These are phyloP conservation scores for Athetis lepigone DNA, from an alignment of 2,888 invertebrate genomes.

Conservation along the genomic window DNA sequence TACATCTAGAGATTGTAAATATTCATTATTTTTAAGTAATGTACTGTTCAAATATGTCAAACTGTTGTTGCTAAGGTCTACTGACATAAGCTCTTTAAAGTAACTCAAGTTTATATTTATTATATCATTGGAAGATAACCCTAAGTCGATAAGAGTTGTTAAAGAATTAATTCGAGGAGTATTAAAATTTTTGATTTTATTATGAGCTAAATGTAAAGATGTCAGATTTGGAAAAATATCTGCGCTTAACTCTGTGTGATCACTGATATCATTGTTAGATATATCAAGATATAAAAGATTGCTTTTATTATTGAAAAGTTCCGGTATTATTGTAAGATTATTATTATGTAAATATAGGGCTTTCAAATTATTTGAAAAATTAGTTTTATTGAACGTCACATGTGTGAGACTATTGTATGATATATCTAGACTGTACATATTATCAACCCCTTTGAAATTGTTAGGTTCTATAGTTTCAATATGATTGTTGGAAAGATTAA, in stretches of 20 bases:
- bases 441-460: constrained; percentile 77
- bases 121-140: constrained; percentile 77
- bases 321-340: constrained; percentile 67
- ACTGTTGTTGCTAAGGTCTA: constrained; percentile 78
- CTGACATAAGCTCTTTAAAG: constrained; percentile 73
- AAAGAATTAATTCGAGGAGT: constrained; percentile 74
- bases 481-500: constrained; percentile 80
- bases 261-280: constrained; percentile 73
- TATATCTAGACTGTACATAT: constrained; percentile 81
- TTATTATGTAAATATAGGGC: constrained; percentile 80
- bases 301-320: constrained; percentile 66
- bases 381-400: constrained; percentile 68
- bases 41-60: constrained; percentile 70
- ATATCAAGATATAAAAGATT: constrained; percentile 75
- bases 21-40: constrained; percentile 73
- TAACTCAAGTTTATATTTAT: constrained; percentile 73
- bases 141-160: constrained; percentile 71
- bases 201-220: constrained; percentile 74
- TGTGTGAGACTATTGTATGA: constrained; percentile 75
- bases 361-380: constrained; percentile 70
- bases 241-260: constrained; percentile 63
- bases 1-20: constrained; percentile 78
- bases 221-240: constrained; percentile 71
- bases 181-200: constrained; percentile 77
- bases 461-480: constrained; percentile 73